phyloP scores from a whole-genome alignment of 2,888 invertebrate species.

The Caenorhabditis drosophilae region DNA sequence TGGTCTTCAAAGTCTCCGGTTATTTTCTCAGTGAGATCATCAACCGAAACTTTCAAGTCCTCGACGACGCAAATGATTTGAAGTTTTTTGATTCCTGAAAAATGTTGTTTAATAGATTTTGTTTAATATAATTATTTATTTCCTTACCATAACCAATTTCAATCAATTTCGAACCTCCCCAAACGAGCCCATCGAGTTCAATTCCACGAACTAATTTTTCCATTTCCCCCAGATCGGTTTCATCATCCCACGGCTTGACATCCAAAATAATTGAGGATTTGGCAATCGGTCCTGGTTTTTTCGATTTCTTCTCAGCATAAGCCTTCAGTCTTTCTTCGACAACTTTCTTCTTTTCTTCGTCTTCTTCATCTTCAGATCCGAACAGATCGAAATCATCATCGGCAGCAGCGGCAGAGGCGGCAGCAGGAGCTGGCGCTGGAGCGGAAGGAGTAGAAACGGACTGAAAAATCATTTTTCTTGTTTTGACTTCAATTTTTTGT shows the following conservation, averaged over 20 bases:
- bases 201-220: slow-evolving; percentile 83
- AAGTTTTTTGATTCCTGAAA: slow-evolving; percentile 62
- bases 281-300: slow-evolving; percentile 88
- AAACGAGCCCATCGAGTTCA: slow-evolving; percentile 86
- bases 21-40: slow-evolving; percentile 62
- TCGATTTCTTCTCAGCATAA: slow-evolving; percentile 90
- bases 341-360: slow-evolving; percentile 73
- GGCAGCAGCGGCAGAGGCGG: slow-evolving; percentile 22
- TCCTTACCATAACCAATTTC: slow-evolving; percentile 49
- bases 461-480: too few relatives aligned
- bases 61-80: slow-evolving; percentile 66
- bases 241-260: slow-evolving; percentile 96
- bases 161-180: slow-evolving; percentile 80
- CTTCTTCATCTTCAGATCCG: slow-evolving; percentile 66
- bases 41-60: slow-evolving; percentile 65
- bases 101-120: not conserved
- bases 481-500: too few relatives aligned
- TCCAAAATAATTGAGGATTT: slow-evolving; percentile 93
- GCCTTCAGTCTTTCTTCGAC: slow-evolving; percentile 88
- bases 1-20: slow-evolving; percentile 56
- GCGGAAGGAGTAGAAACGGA: too few relatives aligned
- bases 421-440: slow-evolving; percentile 9
- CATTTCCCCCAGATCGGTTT: slow-evolving; percentile 89
- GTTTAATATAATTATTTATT: not conserved
- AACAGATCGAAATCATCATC: slow-evolving; percentile 67